Base-by-base conservation (phyloP, 2,888 invertebrate species). In the Saturnia pavonia region DNA sequence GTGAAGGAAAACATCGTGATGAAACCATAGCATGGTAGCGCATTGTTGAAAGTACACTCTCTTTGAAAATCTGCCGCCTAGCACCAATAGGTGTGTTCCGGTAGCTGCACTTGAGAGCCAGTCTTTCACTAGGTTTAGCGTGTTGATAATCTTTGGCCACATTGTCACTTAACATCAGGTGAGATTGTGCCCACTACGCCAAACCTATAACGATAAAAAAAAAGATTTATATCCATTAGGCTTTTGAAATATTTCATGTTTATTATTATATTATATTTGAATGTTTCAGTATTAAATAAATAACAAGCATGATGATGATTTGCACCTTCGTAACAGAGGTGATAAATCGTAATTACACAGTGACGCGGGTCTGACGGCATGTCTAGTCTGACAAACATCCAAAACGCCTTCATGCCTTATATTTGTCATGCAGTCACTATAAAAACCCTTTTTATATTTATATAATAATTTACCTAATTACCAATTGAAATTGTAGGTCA, bases 271-370 rank as follows among this genome's bases (percentile, higher is more conserved):
- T n/a, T n/a, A n/a, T 57, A 25, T 57, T 54, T 54, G 2, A 12
- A 27, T 19, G 25, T 27, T 60, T 60, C 25, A 60, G 27, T 60
- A 27, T 27, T 60, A 4, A 1, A 68, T 69, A 65, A 43, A 69
- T 43, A 69, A 65, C 48, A 51, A 72, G 72, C 48, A 75, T 76
- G 84, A 82, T 80, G 80, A 81, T 83, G 82, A 85, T 85, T 86
- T 84, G 83, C 85, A 83, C 82, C 80, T 82, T 77, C 80, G 82
- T 81, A 80, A 81, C 81, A 75, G 79, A 80, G 82, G 82, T 83
- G 84, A 84, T 87, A 83, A 87, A 86, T 87, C 79, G 84, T 84
- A 85, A 87, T 88, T 88, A 87, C 83, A 72, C 71, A 76, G 80
- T 86, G 87, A 87, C 82, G 80, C 76, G 85, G 86, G 87, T 82